Evolutionary conservation across 1,140 invertebrate species (phyloP).

Genomic region (Danaus plexippus): DNA sequence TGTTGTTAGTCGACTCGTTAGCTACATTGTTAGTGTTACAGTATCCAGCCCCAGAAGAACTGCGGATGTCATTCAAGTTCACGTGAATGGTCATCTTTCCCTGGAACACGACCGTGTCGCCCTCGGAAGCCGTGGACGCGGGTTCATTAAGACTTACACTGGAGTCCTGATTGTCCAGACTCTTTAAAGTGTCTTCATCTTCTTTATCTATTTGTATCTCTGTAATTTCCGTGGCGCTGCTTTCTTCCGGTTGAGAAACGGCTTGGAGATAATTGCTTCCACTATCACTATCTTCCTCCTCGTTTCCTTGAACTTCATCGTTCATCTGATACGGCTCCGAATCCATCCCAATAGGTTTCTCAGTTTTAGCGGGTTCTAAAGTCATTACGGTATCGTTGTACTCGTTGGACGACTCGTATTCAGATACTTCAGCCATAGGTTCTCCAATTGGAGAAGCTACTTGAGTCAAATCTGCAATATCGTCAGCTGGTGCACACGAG

Average conservation of each 20-base stretch:
- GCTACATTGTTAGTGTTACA: constrained; percentile 45
- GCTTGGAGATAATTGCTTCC: constrained; percentile 63
- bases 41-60: constrained; percentile 60
- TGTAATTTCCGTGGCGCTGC: constrained; percentile 60
- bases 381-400: constrained; percentile 30
- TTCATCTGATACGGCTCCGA: constrained; percentile 30
- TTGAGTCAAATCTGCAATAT: constrained; percentile 73
- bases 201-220: constrained; percentile 68
- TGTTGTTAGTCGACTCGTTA: constrained; percentile 55
- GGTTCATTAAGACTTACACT: constrained; percentile 73
- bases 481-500: constrained; percentile 82
- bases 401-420: constrained; percentile 66
- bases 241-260: constrained; percentile 62
- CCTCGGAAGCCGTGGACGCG: constrained; percentile 59
- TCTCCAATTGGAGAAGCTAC: constrained; percentile 64
- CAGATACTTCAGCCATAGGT: constrained; percentile 62
- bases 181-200: constrained; percentile 70
- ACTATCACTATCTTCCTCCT: constrained; percentile 56
- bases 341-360: constrained; percentile 29
- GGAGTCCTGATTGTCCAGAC: constrained; percentile 68
- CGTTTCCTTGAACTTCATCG: constrained; percentile 46
- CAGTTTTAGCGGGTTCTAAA: constrained; percentile 40
- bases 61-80: constrained; percentile 70
- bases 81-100: constrained; percentile 72
- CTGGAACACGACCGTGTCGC: constrained; percentile 69